Conservation (phyloP, 2,888 invertebrate genomes). For the Eupithecia dodoneata region DNA sequence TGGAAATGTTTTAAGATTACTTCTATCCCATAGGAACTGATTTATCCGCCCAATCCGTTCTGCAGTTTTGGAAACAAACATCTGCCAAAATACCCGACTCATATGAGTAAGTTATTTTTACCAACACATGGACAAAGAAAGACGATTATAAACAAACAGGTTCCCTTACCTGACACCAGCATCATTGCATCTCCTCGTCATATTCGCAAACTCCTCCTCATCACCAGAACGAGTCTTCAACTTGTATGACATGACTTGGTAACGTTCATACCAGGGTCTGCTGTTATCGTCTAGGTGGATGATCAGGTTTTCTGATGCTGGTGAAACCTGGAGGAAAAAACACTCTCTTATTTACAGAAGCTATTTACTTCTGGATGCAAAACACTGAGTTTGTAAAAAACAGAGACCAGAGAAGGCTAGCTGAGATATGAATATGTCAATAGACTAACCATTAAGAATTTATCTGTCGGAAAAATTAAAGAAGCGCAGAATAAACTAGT, state of each 20-base stretch:
- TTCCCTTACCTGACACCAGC: constrained; percentile 87
- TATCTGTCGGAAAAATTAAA: too few relatives aligned
- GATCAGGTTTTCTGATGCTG: constrained; percentile 87
- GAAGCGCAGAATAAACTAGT: too few relatives aligned
- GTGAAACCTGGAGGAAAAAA: constrained; percentile 85
- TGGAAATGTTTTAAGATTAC: too few relatives aligned
- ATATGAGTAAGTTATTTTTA: too few relatives aligned
- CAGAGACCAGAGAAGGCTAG: not conserved
- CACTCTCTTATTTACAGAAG: not conserved
- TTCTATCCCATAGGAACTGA: too few relatives aligned
- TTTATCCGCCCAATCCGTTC: too few relatives aligned
- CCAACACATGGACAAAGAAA: not conserved
- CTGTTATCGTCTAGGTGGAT: constrained; percentile 74
- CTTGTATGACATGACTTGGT: constrained; percentile 92
- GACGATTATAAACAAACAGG: not conserved
- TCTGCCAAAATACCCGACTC: too few relatives aligned
- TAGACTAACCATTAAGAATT: too few relatives aligned
- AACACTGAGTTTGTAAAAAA: too few relatives aligned
- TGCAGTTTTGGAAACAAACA: too few relatives aligned
- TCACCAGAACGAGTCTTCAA: constrained; percentile 90
- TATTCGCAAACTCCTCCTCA: constrained; percentile 87
- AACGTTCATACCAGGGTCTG: constrained; percentile 94
- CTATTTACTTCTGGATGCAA: not conserved
- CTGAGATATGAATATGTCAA: too few relatives aligned
- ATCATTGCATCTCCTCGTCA: constrained; percentile 90